A percentile compares a stretch with the other conserved stretches of the same genome.
These are phyloP conservation scores for Nansenia antarctica DNA, from an alignment of 2,113 vertebrate genomes.

Conservation along the genomic window DNA sequence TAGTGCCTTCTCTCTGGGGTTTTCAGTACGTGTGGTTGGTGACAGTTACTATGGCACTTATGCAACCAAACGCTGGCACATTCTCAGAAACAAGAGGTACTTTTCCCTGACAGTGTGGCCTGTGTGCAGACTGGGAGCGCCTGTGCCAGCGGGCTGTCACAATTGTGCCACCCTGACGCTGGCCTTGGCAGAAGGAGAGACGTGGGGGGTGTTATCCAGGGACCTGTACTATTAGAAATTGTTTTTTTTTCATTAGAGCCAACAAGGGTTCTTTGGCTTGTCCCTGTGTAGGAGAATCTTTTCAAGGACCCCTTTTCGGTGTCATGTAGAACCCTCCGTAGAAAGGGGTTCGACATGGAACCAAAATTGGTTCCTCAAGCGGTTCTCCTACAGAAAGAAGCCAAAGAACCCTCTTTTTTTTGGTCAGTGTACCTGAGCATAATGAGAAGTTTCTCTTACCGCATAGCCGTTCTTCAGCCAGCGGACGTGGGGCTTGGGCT, in stretches of 20 bases:
- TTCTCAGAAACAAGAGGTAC: conserved; percentile 48
- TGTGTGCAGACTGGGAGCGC: background rate
- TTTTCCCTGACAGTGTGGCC: conserved; percentile 29
- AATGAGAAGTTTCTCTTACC: conserved; percentile 66
- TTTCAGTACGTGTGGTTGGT: conserved; percentile 10
- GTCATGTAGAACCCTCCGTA: no score
- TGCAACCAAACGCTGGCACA: conserved; percentile 39
- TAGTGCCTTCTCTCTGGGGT: conserved; percentile 36
- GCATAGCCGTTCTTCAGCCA: conserved; percentile 89
- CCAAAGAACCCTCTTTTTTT: no score
- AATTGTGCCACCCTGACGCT: conserved; percentile 24
- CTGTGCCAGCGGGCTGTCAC: conserved; percentile 52
- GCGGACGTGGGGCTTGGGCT: conserved; percentile 85
- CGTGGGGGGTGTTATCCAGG: no score
- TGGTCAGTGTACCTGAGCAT: no score
- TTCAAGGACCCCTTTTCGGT: no score
- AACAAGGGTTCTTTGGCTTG: no score
- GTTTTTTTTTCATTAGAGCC: no score
- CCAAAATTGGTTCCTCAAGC: no score
- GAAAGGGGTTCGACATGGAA: no score
- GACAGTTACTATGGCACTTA: conserved; percentile 41
- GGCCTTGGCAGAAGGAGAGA: background rate
- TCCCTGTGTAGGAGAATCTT: no score
- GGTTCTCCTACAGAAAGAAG: no score
- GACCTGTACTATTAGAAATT: no score